Evolutionary conservation across 2,888 invertebrate species (phyloP).

Genomic region (Polylopha cassiicola): DNA sequence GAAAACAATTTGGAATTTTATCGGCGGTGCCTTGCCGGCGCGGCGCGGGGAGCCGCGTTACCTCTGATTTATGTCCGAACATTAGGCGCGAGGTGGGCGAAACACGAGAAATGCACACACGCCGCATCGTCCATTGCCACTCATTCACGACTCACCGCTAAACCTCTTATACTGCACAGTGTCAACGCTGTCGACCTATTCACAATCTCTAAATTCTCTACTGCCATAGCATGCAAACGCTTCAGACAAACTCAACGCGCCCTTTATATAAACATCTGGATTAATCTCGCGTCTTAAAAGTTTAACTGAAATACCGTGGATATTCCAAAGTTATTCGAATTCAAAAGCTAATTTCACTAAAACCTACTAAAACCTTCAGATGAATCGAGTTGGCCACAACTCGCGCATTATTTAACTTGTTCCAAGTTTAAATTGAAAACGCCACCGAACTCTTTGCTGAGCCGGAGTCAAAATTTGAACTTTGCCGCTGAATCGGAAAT

Average conservation of each 20-base stretch:
- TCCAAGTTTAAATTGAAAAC: constrained; percentile 77
- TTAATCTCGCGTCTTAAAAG: constrained; percentile 37
- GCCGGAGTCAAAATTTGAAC: constrained; percentile 75
- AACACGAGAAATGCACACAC: constrained; percentile 63
- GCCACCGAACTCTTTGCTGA: constrained; percentile 72
- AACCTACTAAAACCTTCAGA: constrained; percentile 55
- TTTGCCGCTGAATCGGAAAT: constrained; percentile 76
- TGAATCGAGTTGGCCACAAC: constrained; percentile 72
- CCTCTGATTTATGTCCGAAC: constrained; percentile 70
- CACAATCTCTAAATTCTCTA: too few relatives aligned
- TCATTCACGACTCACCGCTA: constrained; percentile 36
- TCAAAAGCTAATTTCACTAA: constrained; percentile 76
- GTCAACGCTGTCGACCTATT: neutral
- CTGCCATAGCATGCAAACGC: neutral
- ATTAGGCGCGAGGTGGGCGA: constrained; percentile 59
- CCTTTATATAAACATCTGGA: constrained; percentile 38
- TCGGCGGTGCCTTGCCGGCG: constrained; percentile 58
- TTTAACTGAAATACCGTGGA: constrained; percentile 47
- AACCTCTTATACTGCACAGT: constrained; percentile 9
- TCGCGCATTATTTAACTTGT: constrained; percentile 76
- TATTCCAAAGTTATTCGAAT: constrained; percentile 67
- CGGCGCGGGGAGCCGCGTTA: constrained; percentile 46
- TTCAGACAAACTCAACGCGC: constrained; percentile 20
- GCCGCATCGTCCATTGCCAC: constrained; percentile 48
- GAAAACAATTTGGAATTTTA: constrained; percentile 77